Evolutionary conservation across 2,113 vertebrate genomes (phyloP).

Genomic region (Scartelaos histophorus): DNA sequence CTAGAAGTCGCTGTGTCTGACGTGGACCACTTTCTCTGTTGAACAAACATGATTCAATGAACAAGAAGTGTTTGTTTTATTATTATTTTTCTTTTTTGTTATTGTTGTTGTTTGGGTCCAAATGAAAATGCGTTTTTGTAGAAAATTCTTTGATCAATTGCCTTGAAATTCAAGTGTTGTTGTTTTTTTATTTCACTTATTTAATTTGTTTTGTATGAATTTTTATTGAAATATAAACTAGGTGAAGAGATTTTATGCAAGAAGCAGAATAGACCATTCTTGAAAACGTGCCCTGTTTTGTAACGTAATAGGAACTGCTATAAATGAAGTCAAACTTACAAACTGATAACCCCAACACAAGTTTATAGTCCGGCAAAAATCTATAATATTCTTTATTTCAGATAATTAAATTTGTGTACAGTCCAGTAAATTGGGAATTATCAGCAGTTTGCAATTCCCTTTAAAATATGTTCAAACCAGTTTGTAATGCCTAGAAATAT

Average conservation of each 20-base stretch:
- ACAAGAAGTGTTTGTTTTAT: conserved; percentile 20
- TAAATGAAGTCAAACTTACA: neutral
- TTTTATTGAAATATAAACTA: conserved; percentile 71
- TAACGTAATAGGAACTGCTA: neutral
- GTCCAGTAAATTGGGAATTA: too few relatives aligned
- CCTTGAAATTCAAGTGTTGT: conserved; percentile 56
- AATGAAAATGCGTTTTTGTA: conserved; percentile 30
- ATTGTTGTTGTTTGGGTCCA: conserved; percentile 21
- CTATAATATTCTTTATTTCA: too few relatives aligned
- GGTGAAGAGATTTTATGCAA: conserved; percentile 55
- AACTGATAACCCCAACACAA: too few relatives aligned
- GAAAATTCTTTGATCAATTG: conserved; percentile 52
- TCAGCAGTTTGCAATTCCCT: neutral
- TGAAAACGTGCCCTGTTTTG: conserved; percentile 16
- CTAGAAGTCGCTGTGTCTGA: conserved; percentile 52
- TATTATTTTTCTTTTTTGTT: conserved; percentile 21
- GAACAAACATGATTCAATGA: conserved; percentile 53
- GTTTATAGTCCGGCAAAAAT: neutral
- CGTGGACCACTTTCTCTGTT: conserved; percentile 26
- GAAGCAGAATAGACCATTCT: neutral
- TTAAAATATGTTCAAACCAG: too few relatives aligned
- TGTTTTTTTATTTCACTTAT: conserved; percentile 63
- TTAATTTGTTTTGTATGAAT: conserved; percentile 80
- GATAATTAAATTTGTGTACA: too few relatives aligned
- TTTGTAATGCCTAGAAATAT: too few relatives aligned